phyloP scores from a whole-genome alignment of 2,888 invertebrate genomes.

The Bombylius discolor region DNA sequence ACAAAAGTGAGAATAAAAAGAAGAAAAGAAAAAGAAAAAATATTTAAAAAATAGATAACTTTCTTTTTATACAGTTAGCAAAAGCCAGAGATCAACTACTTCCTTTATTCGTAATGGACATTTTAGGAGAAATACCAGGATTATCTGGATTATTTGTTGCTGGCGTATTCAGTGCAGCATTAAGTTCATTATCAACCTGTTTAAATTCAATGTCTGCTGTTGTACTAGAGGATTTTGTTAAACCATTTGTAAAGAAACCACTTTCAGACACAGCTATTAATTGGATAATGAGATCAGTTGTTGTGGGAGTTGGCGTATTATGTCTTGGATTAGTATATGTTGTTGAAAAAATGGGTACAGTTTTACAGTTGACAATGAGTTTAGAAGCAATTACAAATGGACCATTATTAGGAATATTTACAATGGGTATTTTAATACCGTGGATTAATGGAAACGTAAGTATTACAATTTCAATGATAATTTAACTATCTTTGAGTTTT shows the following conservation, averaged over 20 bases:
- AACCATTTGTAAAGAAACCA: slow-evolving; percentile 44
- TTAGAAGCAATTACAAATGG: slow-evolving; percentile 58
- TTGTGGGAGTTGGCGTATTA: slow-evolving; percentile 52
- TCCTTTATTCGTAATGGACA: slow-evolving; percentile 77
- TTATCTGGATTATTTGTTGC: slow-evolving; percentile 79
- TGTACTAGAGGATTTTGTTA: slow-evolving; percentile 58
- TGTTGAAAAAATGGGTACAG: slow-evolving; percentile 65
- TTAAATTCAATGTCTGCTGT: slow-evolving; percentile 68
- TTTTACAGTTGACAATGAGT: slow-evolving; percentile 52
- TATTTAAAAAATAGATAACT: not conserved
- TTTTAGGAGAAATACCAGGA: slow-evolving; percentile 60
- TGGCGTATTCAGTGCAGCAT: slow-evolving; percentile 79
- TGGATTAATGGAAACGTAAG: slow-evolving; percentile 51
- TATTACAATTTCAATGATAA: not conserved
- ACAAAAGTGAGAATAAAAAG: slow-evolving; percentile 36
- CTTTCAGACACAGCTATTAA: slow-evolving; percentile 41
- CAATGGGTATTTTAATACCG: slow-evolving; percentile 55
- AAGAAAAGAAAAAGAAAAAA: not conserved
- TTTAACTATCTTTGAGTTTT: not conserved
- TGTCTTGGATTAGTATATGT: slow-evolving; percentile 55
- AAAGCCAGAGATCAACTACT: slow-evolving; percentile 64
- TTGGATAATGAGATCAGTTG: slow-evolving; percentile 57
- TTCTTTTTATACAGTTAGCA: slow-evolving; percentile 39
- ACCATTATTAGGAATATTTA: slow-evolving; percentile 51
- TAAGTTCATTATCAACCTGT: slow-evolving; percentile 67